Evolutionary conservation across 2,888 invertebrate species (phyloP).

Genomic region (Idaea aversata): DNA sequence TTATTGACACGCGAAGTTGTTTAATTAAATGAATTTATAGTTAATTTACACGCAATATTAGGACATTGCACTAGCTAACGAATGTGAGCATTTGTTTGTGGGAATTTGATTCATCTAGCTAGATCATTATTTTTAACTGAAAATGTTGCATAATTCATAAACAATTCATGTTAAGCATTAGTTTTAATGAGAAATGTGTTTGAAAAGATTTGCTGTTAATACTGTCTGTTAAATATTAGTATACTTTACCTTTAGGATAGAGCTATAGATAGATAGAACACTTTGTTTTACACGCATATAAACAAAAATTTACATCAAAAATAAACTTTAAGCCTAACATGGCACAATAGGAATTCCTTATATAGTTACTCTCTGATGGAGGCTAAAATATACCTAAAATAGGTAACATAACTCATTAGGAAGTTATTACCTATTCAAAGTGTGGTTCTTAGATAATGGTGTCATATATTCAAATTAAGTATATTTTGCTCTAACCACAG

Average conservation of each 20-base stretch:
- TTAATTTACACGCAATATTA: slow-evolving; percentile 16
- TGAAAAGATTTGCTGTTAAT: background rate
- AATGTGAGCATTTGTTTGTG: background rate
- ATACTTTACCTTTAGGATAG: background rate
- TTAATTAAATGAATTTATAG: slow-evolving; percentile 35
- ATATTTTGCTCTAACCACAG: background rate
- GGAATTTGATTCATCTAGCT: slow-evolving; percentile 1
- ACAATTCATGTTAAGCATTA: background rate
- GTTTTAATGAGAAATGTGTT: too few species aligned
- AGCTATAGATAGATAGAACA: too few species aligned
- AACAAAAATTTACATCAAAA: too few species aligned
- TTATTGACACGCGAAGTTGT: slow-evolving; percentile 52
- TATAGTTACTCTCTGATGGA: too few species aligned
- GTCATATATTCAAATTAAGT: background rate
- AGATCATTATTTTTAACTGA: background rate
- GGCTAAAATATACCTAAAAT: too few species aligned
- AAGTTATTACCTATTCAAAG: too few species aligned
- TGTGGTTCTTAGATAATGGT: too few species aligned
- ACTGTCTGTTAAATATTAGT: background rate
- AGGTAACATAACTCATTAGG: too few species aligned
- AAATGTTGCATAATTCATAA: background rate
- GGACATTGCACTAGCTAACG: slow-evolving; percentile 20
- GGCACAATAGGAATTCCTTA: too few species aligned
- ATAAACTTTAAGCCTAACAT: too few species aligned
- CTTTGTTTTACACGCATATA: too few species aligned